A percentile compares a stretch with the other conserved stretches of the same genome.
Conservation (phyloP, 2,888 invertebrate genomes). For the Pimpla rufipes region DNA sequence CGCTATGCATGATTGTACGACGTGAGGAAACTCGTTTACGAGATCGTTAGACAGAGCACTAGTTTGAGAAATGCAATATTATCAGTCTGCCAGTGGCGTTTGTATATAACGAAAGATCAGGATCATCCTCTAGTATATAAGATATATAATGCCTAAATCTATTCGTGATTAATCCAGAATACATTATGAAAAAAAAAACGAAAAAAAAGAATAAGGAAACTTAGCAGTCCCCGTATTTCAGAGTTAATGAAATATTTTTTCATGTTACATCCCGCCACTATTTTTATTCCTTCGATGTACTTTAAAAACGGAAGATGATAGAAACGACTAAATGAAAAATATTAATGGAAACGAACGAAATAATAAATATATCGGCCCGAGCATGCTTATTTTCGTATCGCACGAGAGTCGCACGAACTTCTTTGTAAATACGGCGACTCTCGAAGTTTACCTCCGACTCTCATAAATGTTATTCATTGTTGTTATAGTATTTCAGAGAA, state of each 20-base stretch:
- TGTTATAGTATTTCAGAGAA: conserved; percentile 70
- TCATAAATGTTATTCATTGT: conserved; percentile 68
- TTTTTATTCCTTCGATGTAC: conserved; percentile 66
- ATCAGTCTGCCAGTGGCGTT: conserved; percentile 70
- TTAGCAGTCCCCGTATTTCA: conserved; percentile 64
- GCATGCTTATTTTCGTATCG: conserved; percentile 69
- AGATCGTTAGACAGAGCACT: conserved; percentile 55
- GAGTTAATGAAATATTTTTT: conserved; percentile 69
- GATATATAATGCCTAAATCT: conserved; percentile 68
- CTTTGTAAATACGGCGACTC: conserved; percentile 66
- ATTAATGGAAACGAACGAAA: conserved; percentile 35
- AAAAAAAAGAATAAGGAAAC: conserved; percentile 43
- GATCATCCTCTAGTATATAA: conserved; percentile 66
- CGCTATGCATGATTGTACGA: conserved; percentile 23
- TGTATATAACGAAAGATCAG: conserved; percentile 72
- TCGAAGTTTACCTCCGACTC: conserved; percentile 61
- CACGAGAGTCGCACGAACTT: conserved; percentile 63
- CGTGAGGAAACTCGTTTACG: conserved; percentile 31
- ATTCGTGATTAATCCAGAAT: conserved; percentile 58
- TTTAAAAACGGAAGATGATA: conserved; percentile 52
- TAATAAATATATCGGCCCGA: conserved; percentile 60
- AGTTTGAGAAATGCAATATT: conserved; percentile 66
- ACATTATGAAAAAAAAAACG: conserved; percentile 26
- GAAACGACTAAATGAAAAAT: conserved; percentile 34
- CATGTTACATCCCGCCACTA: conserved; percentile 61